Base-by-base conservation (phyloP, 2,797 vertebrate genomes). In the Tiaroga cobitis region DNA sequence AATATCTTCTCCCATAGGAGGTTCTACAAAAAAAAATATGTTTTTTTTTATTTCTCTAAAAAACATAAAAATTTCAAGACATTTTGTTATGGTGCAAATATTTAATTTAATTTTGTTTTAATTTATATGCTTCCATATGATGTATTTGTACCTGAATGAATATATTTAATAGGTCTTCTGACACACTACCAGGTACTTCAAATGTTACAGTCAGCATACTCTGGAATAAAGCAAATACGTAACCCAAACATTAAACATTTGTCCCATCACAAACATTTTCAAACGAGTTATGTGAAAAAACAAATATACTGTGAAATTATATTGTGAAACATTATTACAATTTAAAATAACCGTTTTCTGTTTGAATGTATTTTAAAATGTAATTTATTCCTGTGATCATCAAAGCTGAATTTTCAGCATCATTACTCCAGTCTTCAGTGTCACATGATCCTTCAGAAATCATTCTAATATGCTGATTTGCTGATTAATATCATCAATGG, bases 1-100 rank as follows among this genome's bases (percentile, higher is more conserved):
- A 97, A 89, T 46, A 91, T 95, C 93, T 97, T 99, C 90, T 99
- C 98, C 97, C 98, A 99, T 0, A 99, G 93, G 85, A 99, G 96
- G 89, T 98, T 96, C 98, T 99, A 92, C 39, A 91, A 89, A 84
- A 78, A 86, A 84, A 90, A 37, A 49, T n/a, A n/a, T 26, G 19
- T 51, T 19, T 49, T 49, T 16, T 5, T 49, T 18, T 8, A 29
- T 63, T 63, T 63, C 61, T 39, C 24, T 0, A 59, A 24, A 11
- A 80, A 54, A 39, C 6, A 16, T n/a, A 6, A 11, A n/a, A 39
- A 32, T 26, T 49, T 19, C 7, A 70, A 54, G 3, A 5, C 13
- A 54, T 26, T 69, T 56, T 37, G 18, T 8, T 21, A 41, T n/a
- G n/a, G 8, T 26, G 2, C 13, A 13, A 70, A 41, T 72, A n/a